Percentiles rank a stretch among this genome's conserved stretches.
phyloP scores from a whole-genome alignment of 2,113 vertebrate genomes.

The Edolisoma coerulescens region DNA sequence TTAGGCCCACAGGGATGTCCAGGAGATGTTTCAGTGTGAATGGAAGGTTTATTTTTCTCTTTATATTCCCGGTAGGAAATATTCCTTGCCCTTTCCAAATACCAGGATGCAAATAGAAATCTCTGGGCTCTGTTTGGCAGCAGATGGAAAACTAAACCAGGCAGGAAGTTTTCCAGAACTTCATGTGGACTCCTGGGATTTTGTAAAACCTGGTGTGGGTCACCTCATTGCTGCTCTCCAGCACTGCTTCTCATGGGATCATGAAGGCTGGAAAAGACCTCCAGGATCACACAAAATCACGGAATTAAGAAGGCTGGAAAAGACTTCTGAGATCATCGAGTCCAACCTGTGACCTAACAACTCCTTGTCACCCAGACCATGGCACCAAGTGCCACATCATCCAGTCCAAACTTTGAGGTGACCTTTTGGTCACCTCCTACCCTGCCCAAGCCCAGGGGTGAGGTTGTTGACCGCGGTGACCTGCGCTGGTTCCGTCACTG shows the following conservation, averaged over 20 bases:
- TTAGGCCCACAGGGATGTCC: background rate
- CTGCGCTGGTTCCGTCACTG: accelerated
- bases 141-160: background rate
- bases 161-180: background rate
- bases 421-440: background rate
- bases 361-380: no score
- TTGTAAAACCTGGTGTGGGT: background rate
- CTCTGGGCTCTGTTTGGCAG: background rate
- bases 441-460: background rate
- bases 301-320: background rate
- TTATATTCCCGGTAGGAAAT: background rate
- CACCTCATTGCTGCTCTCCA: background rate
- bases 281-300: background rate
- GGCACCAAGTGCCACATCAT: background rate
- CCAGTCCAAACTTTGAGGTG: background rate
- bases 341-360: background rate
- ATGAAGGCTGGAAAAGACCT: background rate
- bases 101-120: background rate
- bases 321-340: accelerated
- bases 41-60: background rate
- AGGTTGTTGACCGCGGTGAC: background rate
- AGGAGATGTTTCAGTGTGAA: constrained; percentile 21
- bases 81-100: background rate
- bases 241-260: accelerated
- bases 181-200: background rate